Evolutionary conservation across 2,113 vertebrate genomes (phyloP).

Genomic region (Zosterops pallidus): DNA sequence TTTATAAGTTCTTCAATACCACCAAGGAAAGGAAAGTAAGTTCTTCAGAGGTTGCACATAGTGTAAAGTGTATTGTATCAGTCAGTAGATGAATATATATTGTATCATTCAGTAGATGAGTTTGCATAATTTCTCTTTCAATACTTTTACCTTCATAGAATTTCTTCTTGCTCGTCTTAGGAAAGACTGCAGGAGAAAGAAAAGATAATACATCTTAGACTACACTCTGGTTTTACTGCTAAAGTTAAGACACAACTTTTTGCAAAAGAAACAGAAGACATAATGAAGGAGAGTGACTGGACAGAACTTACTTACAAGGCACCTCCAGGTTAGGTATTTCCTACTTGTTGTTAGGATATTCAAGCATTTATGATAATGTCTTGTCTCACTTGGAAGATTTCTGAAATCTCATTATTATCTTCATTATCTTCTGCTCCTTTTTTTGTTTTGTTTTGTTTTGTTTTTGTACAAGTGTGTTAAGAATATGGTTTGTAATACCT

Average conservation of each 20-base stretch:
- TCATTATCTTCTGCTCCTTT: neutral
- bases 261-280: neutral
- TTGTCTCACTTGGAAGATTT: neutral
- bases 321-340: constrained; percentile 48
- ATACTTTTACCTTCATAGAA: neutral
- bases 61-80: neutral
- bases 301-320: constrained; percentile 49
- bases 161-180: constrained; percentile 6
- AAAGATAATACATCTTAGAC: constrained; percentile 19
- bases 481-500: neutral
- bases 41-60: neutral
- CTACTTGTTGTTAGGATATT: neutral
- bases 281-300: constrained; percentile 42
- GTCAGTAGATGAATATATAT: neutral
- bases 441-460: neutral
- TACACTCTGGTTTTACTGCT: constrained; percentile 53
- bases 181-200: constrained; percentile 14
- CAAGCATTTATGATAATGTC: neutral
- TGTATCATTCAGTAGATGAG: neutral
- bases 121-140: neutral
- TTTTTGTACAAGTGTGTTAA: neutral
- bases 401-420: neutral
- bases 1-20: constrained; percentile 49
- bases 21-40: constrained; percentile 30
- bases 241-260: constrained; percentile 61